These are phyloP conservation scores for Thaleichthys pacificus DNA, from an alignment of 2,797 vertebrate genomes.

Conservation along the genomic window DNA sequence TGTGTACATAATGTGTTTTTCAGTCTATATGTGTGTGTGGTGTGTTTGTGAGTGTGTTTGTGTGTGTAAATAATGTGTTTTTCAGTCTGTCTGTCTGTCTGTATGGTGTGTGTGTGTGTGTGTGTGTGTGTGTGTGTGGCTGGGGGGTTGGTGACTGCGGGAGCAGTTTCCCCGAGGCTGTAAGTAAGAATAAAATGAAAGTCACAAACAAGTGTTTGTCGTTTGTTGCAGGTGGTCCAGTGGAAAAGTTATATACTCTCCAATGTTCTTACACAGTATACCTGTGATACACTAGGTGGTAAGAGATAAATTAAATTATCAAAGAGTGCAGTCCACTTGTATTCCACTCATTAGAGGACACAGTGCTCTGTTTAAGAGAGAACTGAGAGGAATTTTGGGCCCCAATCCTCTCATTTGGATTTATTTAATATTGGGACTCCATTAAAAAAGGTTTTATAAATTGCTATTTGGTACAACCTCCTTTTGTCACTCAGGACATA, in stretches of 20 bases:
- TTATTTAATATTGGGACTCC: not conserved
- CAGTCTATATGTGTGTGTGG: not conserved
- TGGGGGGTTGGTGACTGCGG: no score
- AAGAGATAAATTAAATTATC: not conserved
- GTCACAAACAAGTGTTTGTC: not conserved
- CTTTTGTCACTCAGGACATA: conserved; percentile 16
- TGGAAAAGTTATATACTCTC: not conserved
- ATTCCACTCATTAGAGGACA: not conserved
- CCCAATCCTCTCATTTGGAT: conserved; percentile 4
- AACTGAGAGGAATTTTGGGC: not conserved
- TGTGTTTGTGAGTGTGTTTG: no score
- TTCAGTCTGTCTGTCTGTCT: no score
- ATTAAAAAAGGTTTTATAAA: conserved; percentile 23
- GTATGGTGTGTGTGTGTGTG: no score
- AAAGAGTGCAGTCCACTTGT: not conserved
- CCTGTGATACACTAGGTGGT: not conserved
- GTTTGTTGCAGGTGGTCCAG: not conserved
- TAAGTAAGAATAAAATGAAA: not conserved
- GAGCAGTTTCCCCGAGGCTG: no score
- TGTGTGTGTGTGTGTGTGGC: no score
- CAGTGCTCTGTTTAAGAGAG: not conserved
- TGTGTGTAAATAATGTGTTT: no score
- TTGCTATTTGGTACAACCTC: conserved; percentile 31
- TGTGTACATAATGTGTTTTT: no score
- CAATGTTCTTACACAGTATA: not conserved